Conservation (phyloP, 2,113 vertebrate genomes). For the Dryoscopus gambensis region DNA sequence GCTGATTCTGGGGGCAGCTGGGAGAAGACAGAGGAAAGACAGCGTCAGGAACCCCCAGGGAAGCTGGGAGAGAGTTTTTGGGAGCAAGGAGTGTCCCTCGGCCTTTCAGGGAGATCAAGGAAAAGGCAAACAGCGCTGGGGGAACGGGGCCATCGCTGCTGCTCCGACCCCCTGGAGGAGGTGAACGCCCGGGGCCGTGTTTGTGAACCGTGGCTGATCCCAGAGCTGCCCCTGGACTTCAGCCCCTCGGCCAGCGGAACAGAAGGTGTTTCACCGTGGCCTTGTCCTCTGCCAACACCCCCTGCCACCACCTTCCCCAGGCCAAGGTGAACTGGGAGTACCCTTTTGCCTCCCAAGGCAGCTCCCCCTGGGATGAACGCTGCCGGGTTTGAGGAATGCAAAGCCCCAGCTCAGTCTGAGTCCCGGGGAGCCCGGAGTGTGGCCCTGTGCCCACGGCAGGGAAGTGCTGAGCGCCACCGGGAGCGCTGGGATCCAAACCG, state of each 20-base stretch:
- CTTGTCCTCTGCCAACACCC: conserved; percentile 24
- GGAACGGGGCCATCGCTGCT: rapidly evolving
- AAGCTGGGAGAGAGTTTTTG: neutral
- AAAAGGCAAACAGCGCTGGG: neutral
- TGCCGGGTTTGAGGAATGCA: rapidly evolving
- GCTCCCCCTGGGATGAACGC: neutral
- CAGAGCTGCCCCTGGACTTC: conserved; percentile 47
- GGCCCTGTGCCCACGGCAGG: rapidly evolving
- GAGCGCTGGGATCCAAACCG: rapidly evolving
- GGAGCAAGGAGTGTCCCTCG: neutral
- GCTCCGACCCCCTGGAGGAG: rapidly evolving
- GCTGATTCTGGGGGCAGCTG: neutral
- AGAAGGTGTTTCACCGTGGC: conserved; percentile 46
- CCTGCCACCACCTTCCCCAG: neutral
- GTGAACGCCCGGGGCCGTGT: neutral
- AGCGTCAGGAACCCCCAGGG: neutral
- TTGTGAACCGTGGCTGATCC: neutral
- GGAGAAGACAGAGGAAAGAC: neutral
- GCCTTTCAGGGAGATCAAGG: neutral
- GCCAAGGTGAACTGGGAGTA: neutral
- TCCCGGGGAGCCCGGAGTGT: rapidly evolving
- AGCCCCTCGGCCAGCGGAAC: conserved; percentile 37
- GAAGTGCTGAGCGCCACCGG: rapidly evolving
- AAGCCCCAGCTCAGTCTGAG: neutral
- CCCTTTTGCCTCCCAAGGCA: neutral